Conservation (phyloP, 1,140 invertebrate species). For the Drosophila pseudoananassae region DNA sequence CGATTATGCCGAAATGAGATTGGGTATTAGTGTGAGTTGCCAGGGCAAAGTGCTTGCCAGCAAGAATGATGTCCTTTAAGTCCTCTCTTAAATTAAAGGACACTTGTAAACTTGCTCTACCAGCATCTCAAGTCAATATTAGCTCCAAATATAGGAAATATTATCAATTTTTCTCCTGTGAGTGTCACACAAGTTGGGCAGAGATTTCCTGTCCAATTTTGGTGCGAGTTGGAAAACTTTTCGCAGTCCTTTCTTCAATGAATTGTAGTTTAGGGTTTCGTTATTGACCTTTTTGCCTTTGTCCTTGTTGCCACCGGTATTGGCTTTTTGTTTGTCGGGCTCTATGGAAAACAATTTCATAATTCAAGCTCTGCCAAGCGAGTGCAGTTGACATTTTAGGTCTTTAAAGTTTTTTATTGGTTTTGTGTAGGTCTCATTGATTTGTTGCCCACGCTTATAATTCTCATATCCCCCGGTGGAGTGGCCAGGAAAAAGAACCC, state of each 20-base stretch:
- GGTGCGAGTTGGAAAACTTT: conserved; percentile 25
- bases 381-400: conserved; percentile 79
- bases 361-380: conserved; percentile 62
- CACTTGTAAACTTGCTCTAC: conserved; percentile 2
- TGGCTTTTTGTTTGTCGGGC: conserved; percentile 13
- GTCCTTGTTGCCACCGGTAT: not conserved
- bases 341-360: conserved; percentile 61
- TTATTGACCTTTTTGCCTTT: conserved; percentile 29
- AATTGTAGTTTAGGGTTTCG: conserved; percentile 56
- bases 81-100: conserved; percentile 6
- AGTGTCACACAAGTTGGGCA: conserved; percentile 18
- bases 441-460: conserved; percentile 47
- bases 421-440: conserved; percentile 58
- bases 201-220: conserved; percentile 37
- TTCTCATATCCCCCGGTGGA: conserved; percentile 14
- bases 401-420: conserved; percentile 78
- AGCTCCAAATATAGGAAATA: not conserved
- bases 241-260: conserved; percentile 39
- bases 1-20: conserved; percentile 54
- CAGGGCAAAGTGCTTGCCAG: conserved; percentile 13
- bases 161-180: not conserved
- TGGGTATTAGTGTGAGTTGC: conserved; percentile 19
- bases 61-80: conserved; percentile 6
- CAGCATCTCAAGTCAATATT: conserved; percentile 9
- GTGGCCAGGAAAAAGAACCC: conserved; percentile 66